Conservation (phyloP, 2,888 invertebrate genomes). For the Erebia ligea region DNA sequence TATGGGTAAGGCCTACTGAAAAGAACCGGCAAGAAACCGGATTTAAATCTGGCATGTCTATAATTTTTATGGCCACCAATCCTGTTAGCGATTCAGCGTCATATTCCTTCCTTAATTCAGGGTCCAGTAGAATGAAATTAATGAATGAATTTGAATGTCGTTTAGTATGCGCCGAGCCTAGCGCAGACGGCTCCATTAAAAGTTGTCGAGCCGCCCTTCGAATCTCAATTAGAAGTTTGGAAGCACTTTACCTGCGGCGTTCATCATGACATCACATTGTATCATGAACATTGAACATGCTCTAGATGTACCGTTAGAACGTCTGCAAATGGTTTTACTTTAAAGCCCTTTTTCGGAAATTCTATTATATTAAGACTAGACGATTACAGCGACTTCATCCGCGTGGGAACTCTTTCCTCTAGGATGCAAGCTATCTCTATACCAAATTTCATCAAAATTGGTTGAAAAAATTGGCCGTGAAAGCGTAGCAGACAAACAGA, state of each 20-base stretch:
- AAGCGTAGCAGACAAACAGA: no score
- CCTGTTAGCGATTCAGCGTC: constrained; percentile 23
- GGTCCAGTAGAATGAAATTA: constrained; percentile 36
- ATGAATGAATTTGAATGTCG: constrained; percentile 43
- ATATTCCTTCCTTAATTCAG: constrained; percentile 35
- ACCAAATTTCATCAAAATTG: no score
- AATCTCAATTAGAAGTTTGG: constrained; percentile 34
- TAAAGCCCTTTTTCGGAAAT: no score
- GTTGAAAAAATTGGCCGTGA: no score
- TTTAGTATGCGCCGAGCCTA: constrained; percentile 42
- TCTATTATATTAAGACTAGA: no score
- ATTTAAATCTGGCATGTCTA: background rate
- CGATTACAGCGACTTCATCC: no score
- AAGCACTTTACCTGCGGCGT: constrained; percentile 24
- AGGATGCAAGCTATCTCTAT: no score
- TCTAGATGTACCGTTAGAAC: background rate
- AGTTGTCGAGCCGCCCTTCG: constrained; percentile 30
- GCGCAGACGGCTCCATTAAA: constrained; percentile 45
- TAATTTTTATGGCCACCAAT: constrained; percentile 11
- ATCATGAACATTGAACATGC: background rate
- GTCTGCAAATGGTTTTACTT: background rate
- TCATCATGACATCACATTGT: background rate
- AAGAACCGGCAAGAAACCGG: no score
- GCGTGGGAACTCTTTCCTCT: no score
- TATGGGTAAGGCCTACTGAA: no score